These are phyloP conservation scores for Drosophila saltans DNA, from an alignment of 1,140 invertebrate species.

Conservation along the genomic window DNA sequence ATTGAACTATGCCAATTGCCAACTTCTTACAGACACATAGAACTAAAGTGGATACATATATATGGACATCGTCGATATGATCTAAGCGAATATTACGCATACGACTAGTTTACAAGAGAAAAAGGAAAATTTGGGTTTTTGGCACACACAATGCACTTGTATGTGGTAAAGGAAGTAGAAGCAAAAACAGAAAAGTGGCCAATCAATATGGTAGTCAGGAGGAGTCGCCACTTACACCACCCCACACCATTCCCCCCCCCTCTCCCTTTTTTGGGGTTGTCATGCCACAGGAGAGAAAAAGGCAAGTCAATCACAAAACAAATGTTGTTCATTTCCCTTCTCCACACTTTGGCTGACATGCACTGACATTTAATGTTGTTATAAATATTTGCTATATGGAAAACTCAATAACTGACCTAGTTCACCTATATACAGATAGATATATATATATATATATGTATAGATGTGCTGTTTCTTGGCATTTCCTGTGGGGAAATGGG, in stretches of 20 bases:
- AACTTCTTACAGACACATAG: slow-evolving; percentile 2
- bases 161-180: not conserved
- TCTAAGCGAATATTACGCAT: slow-evolving; percentile 64
- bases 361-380: slow-evolving; percentile 17
- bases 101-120: slow-evolving; percentile 32
- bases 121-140: slow-evolving; percentile 63
- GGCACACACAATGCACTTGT: slow-evolving; percentile 42
- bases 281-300: not conserved
- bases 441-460: not conserved
- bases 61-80: slow-evolving; percentile 27
- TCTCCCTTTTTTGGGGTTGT: slow-evolving; percentile 30
- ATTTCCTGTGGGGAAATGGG: slow-evolving; percentile 54
- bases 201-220: slow-evolving; percentile 71
- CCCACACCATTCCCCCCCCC: not conserved
- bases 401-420: slow-evolving; percentile 83
- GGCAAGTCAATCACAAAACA: slow-evolving; percentile 14
- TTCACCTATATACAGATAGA: slow-evolving; percentile 38
- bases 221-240: not conserved
- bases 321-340: slow-evolving; percentile 28
- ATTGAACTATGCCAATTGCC: not conserved
- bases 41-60: not conserved
- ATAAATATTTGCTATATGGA: slow-evolving; percentile 28
- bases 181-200: slow-evolving; percentile 37
- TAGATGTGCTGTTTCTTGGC: slow-evolving; percentile 41
- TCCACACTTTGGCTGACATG: not conserved